Conservation (phyloP, 1,140 invertebrate species). For the Heliothis subflexa region DNA sequence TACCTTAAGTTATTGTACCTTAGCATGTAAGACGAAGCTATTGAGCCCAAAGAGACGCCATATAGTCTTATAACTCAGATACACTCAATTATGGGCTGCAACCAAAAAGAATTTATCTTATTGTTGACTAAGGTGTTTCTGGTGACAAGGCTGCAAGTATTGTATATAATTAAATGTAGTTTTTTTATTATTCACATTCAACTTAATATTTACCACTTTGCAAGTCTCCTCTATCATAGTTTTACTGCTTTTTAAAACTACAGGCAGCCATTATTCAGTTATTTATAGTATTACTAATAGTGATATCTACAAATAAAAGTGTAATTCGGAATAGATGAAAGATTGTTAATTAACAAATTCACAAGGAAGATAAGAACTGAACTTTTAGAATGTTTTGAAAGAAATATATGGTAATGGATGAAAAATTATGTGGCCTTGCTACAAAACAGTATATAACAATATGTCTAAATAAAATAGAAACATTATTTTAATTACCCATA, state of each 20-base stretch:
- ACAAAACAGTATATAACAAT: not conserved
- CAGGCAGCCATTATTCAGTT: not conserved
- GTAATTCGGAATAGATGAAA: not conserved
- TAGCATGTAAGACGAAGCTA: conserved; percentile 48
- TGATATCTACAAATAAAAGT: not conserved
- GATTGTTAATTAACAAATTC: not conserved
- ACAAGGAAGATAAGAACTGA: not conserved
- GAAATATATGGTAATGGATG: conserved; percentile 11
- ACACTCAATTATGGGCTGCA: conserved; percentile 12
- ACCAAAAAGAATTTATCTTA: conserved; percentile 12
- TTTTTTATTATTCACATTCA: not conserved
- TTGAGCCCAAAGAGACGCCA: conserved; percentile 57
- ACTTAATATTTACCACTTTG: not conserved
- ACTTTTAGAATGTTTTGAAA: conserved; percentile 6
- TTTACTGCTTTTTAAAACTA: not conserved
- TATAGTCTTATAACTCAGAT: conserved; percentile 20
- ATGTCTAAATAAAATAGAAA: too few relatives aligned
- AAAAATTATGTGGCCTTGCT: not conserved
- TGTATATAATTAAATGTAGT: conserved; percentile 2
- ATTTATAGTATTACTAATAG: not conserved
- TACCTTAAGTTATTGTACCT: conserved; percentile 58
- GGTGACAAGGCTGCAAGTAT: not conserved
- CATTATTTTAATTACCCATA: not conserved
- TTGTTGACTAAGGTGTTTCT: not conserved
- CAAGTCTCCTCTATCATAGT: not conserved